phyloP scores from a whole-genome alignment of 2,797 vertebrate genomes.

The Falco naumanni region DNA sequence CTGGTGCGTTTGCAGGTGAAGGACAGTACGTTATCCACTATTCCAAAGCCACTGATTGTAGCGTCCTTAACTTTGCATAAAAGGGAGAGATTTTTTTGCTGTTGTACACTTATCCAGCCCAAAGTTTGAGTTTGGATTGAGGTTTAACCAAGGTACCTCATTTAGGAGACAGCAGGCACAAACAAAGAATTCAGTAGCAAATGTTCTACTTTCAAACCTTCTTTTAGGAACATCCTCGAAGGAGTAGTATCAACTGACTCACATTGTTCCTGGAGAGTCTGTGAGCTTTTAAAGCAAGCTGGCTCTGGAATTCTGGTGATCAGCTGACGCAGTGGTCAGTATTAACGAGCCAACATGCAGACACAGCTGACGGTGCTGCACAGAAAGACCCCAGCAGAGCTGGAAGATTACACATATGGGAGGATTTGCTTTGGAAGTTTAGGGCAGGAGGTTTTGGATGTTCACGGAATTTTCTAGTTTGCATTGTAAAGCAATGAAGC shows the following conservation, averaged over 20 bases:
- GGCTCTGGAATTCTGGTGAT: neutral
- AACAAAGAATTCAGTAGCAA: neutral
- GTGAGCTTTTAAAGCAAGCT: conserved; percentile 31
- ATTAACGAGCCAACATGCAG: neutral
- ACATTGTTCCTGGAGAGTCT: conserved; percentile 45
- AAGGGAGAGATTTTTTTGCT: neutral
- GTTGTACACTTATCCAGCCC: neutral
- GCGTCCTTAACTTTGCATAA: neutral
- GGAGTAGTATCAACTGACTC: conserved; percentile 46
- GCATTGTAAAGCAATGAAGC: neutral
- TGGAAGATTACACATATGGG: neutral
- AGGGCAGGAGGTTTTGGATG: neutral
- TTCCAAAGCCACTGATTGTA: no score
- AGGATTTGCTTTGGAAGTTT: neutral
- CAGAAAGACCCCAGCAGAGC: neutral
- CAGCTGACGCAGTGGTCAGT: neutral
- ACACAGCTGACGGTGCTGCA: neutral
- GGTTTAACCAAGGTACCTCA: neutral
- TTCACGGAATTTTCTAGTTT: neutral
- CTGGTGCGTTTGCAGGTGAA: neutral
- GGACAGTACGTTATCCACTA: neutral
- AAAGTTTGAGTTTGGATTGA: neutral
- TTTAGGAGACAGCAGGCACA: neutral
- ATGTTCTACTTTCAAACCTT: neutral
- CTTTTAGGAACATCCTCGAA: neutral